Conservation (phyloP, 2,888 invertebrate species). For the Epiblema foenella region DNA sequence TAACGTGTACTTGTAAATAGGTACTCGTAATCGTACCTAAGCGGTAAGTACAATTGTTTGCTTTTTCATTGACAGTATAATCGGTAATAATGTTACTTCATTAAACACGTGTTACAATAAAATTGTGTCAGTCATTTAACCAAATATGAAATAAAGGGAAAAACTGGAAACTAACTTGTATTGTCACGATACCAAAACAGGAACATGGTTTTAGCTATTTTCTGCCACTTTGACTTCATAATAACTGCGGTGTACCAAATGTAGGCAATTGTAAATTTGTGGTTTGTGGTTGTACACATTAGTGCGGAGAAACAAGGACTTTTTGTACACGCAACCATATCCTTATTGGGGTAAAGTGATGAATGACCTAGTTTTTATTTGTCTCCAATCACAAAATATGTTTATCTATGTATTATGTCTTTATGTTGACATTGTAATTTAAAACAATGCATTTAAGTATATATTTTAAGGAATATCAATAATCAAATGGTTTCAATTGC, state of each 20-base stretch:
- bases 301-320: conserved; percentile 7
- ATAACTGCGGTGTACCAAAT: conserved; percentile 14
- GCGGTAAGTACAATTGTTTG: too few species aligned
- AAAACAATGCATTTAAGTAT: background rate
- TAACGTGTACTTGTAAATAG: background rate
- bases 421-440: background rate
- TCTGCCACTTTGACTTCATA: conserved; percentile 15
- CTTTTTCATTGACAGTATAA: too few species aligned
- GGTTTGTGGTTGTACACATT: conserved; percentile 7
- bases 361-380: background rate
- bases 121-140: too few species aligned
- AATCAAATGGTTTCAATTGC: background rate
- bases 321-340: conserved; percentile 1
- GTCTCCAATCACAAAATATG: too few species aligned
- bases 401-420: too few species aligned
- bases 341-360: background rate
- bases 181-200: background rate
- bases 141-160: background rate
- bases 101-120: too few species aligned
- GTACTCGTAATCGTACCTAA: too few species aligned
- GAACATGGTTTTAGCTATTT: conserved; percentile 7
- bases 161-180: background rate
- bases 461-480: too few species aligned
- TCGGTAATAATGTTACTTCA: too few species aligned
- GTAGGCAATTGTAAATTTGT: conserved; percentile 11